Evolutionary conservation across 92 coral and sea anemone species (phyloP).

Genomic region (Heliopora coerulea): DNA sequence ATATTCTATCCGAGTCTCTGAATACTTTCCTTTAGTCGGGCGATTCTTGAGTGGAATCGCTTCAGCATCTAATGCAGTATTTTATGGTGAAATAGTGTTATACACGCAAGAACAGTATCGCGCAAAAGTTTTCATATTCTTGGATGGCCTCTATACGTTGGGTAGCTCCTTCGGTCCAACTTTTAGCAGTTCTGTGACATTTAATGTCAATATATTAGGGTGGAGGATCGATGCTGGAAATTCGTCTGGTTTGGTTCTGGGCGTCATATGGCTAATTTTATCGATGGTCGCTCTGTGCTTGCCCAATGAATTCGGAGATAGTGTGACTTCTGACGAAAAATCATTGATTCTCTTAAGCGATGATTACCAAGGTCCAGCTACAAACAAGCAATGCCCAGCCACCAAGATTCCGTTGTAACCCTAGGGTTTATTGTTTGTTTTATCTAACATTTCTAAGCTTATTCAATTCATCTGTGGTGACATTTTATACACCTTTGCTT

Average conservation of each 20-base stretch:
- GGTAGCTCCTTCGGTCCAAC: conserved; percentile 30
- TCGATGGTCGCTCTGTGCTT: conserved; percentile 5
- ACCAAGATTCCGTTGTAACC: background rate
- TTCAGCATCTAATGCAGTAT: conserved; percentile 4
- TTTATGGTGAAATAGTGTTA: conserved; percentile 6
- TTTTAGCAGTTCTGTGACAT: conserved; percentile 24
- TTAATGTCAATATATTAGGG: conserved; percentile 10
- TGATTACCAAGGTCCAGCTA: no score
- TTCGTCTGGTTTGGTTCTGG: conserved; percentile 13
- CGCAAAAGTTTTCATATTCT: conserved; percentile 24
- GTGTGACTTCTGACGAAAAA: background rate
- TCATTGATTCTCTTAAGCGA: background rate
- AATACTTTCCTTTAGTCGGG: conserved; percentile 28
- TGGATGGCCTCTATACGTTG: conserved; percentile 16
- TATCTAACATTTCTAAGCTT: conserved; percentile 14
- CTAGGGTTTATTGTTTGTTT: conserved; percentile 14
- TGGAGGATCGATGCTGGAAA: conserved; percentile 33
- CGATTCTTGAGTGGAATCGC: conserved; percentile 25
- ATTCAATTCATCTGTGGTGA: conserved; percentile 16
- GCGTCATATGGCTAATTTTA: background rate
- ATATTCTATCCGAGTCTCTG: conserved; percentile 24
- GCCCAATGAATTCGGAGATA: conserved; percentile 10
- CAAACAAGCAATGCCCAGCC: background rate
- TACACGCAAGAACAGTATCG: conserved; percentile 19
- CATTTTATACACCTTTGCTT: conserved; percentile 31